A percentile compares a stretch with the other conserved stretches of the same genome.
Conservation (phyloP, 2,113 vertebrate species). For the Grammomys surdaster region DNA sequence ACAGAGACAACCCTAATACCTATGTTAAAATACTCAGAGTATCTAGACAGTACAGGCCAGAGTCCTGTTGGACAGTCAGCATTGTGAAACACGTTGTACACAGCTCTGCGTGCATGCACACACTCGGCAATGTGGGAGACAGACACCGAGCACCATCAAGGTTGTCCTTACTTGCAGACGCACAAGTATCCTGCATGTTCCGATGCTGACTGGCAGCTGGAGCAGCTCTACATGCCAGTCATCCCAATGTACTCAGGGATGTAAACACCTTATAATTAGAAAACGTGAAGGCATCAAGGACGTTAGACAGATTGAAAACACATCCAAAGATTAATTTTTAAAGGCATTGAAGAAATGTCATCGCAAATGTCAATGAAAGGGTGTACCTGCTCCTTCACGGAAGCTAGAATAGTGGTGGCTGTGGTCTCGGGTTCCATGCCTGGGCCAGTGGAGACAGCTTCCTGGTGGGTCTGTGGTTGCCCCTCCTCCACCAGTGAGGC, state of each 20-base stretch:
- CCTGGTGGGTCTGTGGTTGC: constrained; percentile 89
- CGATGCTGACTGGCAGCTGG: constrained; percentile 72
- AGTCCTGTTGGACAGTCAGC: constrained; percentile 60
- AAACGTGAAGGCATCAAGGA: constrained; percentile 82
- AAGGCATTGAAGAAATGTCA: constrained; percentile 78
- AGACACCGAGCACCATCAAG: constrained; percentile 77
- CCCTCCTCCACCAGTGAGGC: constrained; percentile 94
- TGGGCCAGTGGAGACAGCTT: constrained; percentile 87
- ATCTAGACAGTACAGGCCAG: constrained; percentile 27
- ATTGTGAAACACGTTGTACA: constrained; percentile 64
- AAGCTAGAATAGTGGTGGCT: constrained; percentile 97
- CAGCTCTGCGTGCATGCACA: constrained; percentile 72
- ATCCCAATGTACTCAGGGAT: constrained; percentile 69
- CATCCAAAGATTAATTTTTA: constrained; percentile 74
- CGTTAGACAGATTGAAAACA: constrained; percentile 78
- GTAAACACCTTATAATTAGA: constrained; percentile 79
- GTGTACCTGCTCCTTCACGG: constrained; percentile 98
- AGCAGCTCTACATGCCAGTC: constrained; percentile 80
- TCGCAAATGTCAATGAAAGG: constrained; percentile 43
- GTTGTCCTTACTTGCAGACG: constrained; percentile 80
- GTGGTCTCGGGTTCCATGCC: constrained; percentile 94
- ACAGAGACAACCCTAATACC: constrained; percentile 23
- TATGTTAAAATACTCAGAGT: constrained; percentile 65
- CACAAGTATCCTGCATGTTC: constrained; percentile 79
- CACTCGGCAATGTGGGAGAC: constrained; percentile 79